Evolutionary conservation across 2,888 invertebrate species (phyloP), one percentile per base, ranked within the genome.

Genomic region (Latrodectus elegans): DNA sequence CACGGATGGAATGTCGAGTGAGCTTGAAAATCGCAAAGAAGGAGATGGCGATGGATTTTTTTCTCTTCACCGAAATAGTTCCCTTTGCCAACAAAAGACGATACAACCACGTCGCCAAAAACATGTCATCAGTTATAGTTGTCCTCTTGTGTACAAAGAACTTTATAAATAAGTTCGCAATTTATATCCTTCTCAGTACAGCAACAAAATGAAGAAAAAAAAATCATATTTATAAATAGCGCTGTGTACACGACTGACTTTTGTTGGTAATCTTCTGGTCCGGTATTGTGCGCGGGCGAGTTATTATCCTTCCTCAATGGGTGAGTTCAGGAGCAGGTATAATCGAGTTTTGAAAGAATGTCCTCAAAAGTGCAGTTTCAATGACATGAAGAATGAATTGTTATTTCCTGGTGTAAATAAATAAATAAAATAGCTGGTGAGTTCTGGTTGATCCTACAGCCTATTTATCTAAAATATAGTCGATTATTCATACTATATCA

Each of bases 1-100:
- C 60, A 51, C 22, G 53, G 51, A 17, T 49, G 74, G 81, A 81
- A 81, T 81, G 67, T 53, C 53, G 49, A 81, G 60, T 11, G 60
- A 60, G 38, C 38, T 6, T 38, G 4, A 38, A 38, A 38, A 38
- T 38, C 38, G 38, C 38, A 6, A 22, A 38, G 38, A 38, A 38
- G 38, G 38, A 38, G 38, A 38, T 38, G n/a, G 60, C 9, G 12
- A 6, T 6, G 60, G 60, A 60, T 15, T 60, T 15, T 60, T 60
- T 12, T 60, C 6, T 60, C n/a, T 11, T 12, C 9, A 60, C 6
- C 60, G n/a, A 15, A 60, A 15, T 60, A 15, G 12, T 60, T n/a
- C 10, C 60, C 10, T 60, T 55, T 55, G 8, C n/a, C 60, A 60
- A 60, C 14, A 60, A 60, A 60, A 60, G 60, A 12, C 60, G 38